Conservation (phyloP, 2,113 vertebrate species). For the Egretta garzetta region DNA sequence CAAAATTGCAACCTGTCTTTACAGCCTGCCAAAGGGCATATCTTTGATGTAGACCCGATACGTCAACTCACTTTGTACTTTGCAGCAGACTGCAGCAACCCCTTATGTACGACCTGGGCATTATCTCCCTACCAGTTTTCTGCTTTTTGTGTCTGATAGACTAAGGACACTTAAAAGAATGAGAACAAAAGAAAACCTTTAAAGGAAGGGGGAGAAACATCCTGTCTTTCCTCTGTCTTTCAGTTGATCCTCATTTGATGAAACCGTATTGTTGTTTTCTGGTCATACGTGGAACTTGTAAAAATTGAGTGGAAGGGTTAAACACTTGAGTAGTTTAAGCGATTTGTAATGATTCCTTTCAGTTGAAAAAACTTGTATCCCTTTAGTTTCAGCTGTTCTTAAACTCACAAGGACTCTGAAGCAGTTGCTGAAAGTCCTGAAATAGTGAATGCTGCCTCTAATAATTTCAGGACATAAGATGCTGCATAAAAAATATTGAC, state of each 20-base stretch:
- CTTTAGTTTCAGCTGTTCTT: neutral
- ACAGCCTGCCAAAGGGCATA: constrained; percentile 9
- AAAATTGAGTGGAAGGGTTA: constrained; percentile 21
- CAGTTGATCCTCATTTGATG: neutral
- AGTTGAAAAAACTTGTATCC: neutral
- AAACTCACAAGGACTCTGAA: neutral
- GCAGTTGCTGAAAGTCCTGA: neutral
- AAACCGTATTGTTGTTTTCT: neutral
- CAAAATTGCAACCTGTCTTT: constrained; percentile 46
- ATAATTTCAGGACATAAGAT: neutral
- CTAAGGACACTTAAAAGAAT: neutral
- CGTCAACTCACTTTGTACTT: neutral
- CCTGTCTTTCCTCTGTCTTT: neutral
- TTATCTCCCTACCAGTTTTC: neutral
- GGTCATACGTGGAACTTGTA: neutral
- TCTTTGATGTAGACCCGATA: neutral
- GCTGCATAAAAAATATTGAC: neutral
- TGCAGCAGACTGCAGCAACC: neutral
- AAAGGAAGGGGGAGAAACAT: neutral
- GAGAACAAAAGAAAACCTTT: constrained; percentile 12
- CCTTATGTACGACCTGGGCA: neutral
- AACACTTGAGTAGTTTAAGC: neutral
- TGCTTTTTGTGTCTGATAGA: neutral
- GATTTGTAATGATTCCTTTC: neutral
- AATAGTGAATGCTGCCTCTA: constrained; percentile 27